phyloP scores from a whole-genome alignment of 2,113 vertebrate genomes.

The Carlito syrichta region DNA sequence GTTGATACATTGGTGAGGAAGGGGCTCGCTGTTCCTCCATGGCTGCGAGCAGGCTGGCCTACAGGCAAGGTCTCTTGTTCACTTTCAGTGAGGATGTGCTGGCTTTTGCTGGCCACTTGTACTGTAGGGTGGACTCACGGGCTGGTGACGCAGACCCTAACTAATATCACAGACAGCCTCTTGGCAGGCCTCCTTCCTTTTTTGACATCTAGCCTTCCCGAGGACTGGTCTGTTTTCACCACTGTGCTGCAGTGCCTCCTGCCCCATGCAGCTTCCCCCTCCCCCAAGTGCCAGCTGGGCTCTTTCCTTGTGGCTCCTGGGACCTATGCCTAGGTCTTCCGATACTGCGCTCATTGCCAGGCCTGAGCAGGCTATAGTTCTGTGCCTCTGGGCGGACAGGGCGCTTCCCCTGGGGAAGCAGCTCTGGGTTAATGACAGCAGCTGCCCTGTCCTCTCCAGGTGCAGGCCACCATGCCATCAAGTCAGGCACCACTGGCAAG shows the following conservation, averaged over 20 bases:
- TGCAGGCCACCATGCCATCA: background rate
- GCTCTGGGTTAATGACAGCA: background rate
- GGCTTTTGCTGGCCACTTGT: no score
- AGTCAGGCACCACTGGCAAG: no score
- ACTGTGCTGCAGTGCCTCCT: background rate
- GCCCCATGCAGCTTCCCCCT: accelerated
- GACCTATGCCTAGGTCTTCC: background rate
- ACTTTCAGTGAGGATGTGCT: no score
- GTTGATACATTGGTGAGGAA: no score
- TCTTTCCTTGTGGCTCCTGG: background rate
- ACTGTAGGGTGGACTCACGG: background rate
- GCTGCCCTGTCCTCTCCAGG: background rate
- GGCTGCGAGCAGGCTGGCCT: no score
- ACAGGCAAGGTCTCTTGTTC: no score
- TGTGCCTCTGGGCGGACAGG: background rate
- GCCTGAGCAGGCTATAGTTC: background rate
- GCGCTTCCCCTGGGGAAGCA: background rate
- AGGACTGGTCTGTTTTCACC: no score
- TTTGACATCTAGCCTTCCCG: accelerated
- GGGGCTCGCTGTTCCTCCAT: no score
- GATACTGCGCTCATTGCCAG: background rate
- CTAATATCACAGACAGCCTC: background rate
- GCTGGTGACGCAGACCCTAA: background rate
- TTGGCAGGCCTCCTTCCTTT: background rate
- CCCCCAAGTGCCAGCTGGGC: background rate